Evolutionary conservation across 2,113 vertebrate genomes (phyloP), one percentile per base, ranked within the genome.

Genomic region (Patagioenas fasciata): DNA sequence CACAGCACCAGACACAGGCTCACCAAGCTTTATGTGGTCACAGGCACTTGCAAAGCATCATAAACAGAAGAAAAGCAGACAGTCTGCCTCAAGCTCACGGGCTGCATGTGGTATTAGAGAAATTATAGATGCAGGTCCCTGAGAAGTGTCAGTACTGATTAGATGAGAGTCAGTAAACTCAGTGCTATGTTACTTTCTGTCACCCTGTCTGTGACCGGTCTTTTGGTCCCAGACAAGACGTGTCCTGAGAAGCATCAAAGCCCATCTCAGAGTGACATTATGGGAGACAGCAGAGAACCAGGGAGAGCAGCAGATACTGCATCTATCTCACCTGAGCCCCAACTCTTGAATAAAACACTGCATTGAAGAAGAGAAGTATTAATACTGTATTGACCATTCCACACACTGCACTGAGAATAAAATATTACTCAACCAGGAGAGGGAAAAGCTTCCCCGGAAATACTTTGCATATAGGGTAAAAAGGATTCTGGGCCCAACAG

Each of bases 401-500:
- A 1, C 20, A 64, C 18, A 11, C 8, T 15, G n/a, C 54, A 80
- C 44, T 28, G 34, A 53, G 48, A 74, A 94, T 40, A 53, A 91
- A 74, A 36, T 10, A 32, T 4, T 73, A 16, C 25, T 80, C 6
- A 77, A 53, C 6, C 7, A 75, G 24, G 21, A 93, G 48, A 79
- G 20, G 11, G 9, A 66, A 81, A 36, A 38, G 1, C 64, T 65
- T 53, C 23, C 42, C 17, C 62, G 13, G 29, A 85, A 87, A 72
- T 74, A 38, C 1, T 5, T 29, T 85, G 65, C 53, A 54, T 7
- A 64, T 74, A 84, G 25, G 10, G 14, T 20, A 36, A 87, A 75
- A 91, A 40, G 17, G 0, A 67, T 80, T 54, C 67, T 44, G 34
- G 28, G 23, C 5, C 36, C 29, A 65, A 28, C 0, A 2, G 16